Conservation (phyloP, 2,113 vertebrate species). For the Mormyrus iriodes region DNA sequence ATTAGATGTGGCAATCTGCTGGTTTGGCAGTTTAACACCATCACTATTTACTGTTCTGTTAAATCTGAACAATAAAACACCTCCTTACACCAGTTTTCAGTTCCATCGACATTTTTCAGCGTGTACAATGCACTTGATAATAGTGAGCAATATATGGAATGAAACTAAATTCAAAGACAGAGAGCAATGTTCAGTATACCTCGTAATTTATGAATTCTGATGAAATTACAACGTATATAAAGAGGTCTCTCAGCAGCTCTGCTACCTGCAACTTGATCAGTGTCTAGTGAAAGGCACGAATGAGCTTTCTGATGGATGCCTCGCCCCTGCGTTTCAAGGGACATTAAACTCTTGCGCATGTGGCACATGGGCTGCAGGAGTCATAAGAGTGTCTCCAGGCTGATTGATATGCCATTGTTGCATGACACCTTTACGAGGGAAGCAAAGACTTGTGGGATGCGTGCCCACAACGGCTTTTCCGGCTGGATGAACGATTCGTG, state of each 20-base stretch:
- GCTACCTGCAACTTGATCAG: background rate
- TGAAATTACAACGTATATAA: background rate
- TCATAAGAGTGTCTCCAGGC: background rate
- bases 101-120: background rate
- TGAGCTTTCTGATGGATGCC: background rate
- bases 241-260: background rate
- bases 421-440: background rate
- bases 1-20: background rate
- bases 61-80: background rate
- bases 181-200: background rate
- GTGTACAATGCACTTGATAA: background rate
- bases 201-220: background rate
- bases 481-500: background rate
- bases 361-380: background rate
- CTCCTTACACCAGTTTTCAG: background rate
- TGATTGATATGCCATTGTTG: background rate
- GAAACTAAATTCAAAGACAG: background rate
- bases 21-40: background rate
- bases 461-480: background rate
- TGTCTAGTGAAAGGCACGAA: background rate
- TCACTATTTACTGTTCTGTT: background rate
- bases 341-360: background rate
- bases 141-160: background rate
- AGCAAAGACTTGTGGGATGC: background rate
- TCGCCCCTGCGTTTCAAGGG: background rate